Evolutionary conservation across 1,140 invertebrate species (phyloP), one percentile per base, ranked within the genome.

Genomic region (Drosophila nannoptera): DNA sequence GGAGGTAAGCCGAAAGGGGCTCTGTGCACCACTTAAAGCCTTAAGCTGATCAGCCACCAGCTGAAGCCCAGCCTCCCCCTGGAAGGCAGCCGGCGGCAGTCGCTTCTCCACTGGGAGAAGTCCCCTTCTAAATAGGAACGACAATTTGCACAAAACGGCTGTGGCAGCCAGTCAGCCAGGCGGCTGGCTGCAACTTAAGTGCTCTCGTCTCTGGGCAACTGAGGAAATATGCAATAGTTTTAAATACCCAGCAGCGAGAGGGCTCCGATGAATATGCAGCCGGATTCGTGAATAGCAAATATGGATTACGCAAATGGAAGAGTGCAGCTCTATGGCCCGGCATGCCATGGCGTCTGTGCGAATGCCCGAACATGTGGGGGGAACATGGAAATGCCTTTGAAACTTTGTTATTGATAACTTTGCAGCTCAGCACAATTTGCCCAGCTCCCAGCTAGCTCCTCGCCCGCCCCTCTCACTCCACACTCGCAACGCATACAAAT

Each of bases 151-250:
- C 9, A 45, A 33, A 32, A 29, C 40, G 22, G 36, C 32, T 29
- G 4, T 16, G n/a, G 56, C 7, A 48, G 69, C 40, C 50, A 58
- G 38, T 22, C 42, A 58, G 38, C 14, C 42, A 58, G 40, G 12
- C 38, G n/a, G 31, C 31, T 49, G 22, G 56, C 32, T 61, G 75
- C 56, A 77, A 67, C 78, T 82, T 81, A 64, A 81, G 77, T 81
- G 74, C 77, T 60, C 14, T 52, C 45, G 43, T 54, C 60, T 66
- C 77, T 46, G 61, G 66, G 12, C 60, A 50, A 12, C 45, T 35
- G 32, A 8, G 36, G 6, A n/a, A 52, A 7, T 22, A 22, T 42
- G 38, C 42, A 52, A 52, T 64, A 16, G 32, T 48, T 35, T 38
- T 31, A 8, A 31, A 68, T 58, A 11, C 16, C 33, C 22, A n/a